Conservation (phyloP, 1,140 invertebrate species). For the Pseudomyrmex cubaensis region DNA sequence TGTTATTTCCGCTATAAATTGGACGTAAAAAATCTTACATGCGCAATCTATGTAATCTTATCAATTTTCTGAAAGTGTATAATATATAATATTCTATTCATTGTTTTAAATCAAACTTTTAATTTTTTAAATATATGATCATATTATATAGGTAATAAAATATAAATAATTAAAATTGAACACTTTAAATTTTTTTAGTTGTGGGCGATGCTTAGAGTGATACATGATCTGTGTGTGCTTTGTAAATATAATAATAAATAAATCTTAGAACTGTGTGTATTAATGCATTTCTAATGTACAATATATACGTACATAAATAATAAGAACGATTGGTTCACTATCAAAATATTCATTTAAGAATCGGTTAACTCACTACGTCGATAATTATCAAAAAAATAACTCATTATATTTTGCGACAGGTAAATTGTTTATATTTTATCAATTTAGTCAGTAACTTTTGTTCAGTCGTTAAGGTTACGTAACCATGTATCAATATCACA, state of each 20-base stretch:
- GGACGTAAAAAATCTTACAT: neutral
- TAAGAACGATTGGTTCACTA: neutral
- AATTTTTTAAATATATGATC: slow-evolving; percentile 11
- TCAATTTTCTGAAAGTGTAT: no score
- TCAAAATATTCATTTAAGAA: slow-evolving; percentile 34
- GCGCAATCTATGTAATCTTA: no score
- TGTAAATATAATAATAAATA: no score
- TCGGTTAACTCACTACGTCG: slow-evolving; percentile 2
- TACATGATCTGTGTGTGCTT: no score
- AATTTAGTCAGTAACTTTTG: slow-evolving; percentile 48
- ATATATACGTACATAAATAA: neutral
- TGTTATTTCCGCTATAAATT: slow-evolving; percentile 43
- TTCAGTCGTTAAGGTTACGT: slow-evolving; percentile 5
- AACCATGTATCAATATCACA: slow-evolving; percentile 21
- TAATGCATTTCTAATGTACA: slow-evolving; percentile 9
- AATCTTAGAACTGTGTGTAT: neutral
- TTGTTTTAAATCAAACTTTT: slow-evolving; percentile 5
- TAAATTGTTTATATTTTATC: slow-evolving; percentile 44
- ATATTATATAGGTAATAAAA: neutral
- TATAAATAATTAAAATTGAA: no score
- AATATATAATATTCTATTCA: neutral
- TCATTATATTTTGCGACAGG: slow-evolving; percentile 30
- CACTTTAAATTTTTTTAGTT: no score
- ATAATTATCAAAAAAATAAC: slow-evolving; percentile 36
- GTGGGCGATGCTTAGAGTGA: no score